phyloP scores from a whole-genome alignment of 2,888 invertebrate genomes.

The Hemaris fuciformis region DNA sequence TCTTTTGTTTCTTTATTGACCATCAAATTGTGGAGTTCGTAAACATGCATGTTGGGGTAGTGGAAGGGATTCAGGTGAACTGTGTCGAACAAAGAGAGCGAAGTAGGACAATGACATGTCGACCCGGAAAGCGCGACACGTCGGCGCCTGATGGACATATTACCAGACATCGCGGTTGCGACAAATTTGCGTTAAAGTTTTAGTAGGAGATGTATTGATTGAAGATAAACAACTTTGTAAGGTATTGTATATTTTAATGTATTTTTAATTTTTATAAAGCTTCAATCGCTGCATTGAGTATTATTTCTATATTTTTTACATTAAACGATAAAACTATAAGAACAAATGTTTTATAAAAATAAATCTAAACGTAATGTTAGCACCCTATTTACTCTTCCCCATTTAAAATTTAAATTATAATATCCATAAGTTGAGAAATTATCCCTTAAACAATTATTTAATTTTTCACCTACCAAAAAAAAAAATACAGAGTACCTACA shows the following conservation, averaged over 20 bases:
- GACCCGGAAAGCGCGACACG: neutral
- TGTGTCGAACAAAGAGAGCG: conserved; percentile 28
- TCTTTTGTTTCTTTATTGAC: neutral
- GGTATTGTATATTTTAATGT: too few species aligned
- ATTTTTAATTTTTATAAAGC: too few species aligned
- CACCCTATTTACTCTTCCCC: too few species aligned
- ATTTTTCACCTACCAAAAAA: too few species aligned
- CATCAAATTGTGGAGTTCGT: neutral
- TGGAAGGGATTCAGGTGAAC: neutral
- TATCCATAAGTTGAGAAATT: too few species aligned
- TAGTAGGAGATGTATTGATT: neutral
- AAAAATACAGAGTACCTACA: too few species aligned
- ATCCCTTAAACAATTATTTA: too few species aligned
- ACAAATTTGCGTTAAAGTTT: neutral
- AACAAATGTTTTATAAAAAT: too few species aligned
- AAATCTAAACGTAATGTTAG: too few species aligned
- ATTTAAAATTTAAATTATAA: too few species aligned
- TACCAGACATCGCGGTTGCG: neutral
- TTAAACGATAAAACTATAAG: neutral
- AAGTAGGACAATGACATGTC: conserved; percentile 27
- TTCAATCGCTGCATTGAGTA: neutral
- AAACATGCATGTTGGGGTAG: neutral
- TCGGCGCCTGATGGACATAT: neutral
- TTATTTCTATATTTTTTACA: too few species aligned
- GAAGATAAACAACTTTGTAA: too few species aligned